Evolutionary conservation across 2,797 vertebrate species (phyloP).

Genomic region (Tapirus indicus): DNA sequence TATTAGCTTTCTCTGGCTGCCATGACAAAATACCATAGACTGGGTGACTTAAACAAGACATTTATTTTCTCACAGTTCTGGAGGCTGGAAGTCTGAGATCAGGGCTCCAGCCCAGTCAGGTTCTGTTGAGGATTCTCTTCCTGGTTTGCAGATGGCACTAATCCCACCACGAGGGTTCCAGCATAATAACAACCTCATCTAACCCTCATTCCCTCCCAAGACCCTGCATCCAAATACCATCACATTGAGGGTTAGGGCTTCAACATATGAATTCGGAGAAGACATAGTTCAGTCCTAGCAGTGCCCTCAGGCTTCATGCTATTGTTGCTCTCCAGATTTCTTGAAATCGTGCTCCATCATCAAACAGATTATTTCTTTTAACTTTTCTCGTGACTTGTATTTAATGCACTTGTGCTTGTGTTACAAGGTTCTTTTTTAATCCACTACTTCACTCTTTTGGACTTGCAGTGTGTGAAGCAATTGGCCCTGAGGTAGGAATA

Average conservation of each 20-base stretch:
- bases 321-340: background rate
- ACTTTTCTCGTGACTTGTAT: background rate
- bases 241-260: rapidly evolving
- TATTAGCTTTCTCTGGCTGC: background rate
- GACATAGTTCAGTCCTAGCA: background rate
- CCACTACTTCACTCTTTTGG: background rate
- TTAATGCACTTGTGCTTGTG: background rate
- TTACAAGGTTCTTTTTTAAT: background rate
- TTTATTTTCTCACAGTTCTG: background rate
- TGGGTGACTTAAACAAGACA: background rate
- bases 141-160: background rate
- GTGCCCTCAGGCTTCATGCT: background rate
- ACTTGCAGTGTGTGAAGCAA: background rate
- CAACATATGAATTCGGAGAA: background rate
- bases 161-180: rapidly evolving
- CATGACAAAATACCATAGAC: background rate
- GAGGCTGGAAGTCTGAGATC: background rate
- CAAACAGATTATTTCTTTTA: background rate
- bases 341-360: background rate
- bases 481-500: background rate
- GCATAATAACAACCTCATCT: background rate
- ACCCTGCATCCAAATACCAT: background rate
- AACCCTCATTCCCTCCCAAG: background rate
- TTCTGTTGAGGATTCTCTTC: background rate
- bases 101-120: rapidly evolving